Evolutionary conservation across 2,113 vertebrate genomes (phyloP).

Genomic region (Bombycilla garrulus): DNA sequence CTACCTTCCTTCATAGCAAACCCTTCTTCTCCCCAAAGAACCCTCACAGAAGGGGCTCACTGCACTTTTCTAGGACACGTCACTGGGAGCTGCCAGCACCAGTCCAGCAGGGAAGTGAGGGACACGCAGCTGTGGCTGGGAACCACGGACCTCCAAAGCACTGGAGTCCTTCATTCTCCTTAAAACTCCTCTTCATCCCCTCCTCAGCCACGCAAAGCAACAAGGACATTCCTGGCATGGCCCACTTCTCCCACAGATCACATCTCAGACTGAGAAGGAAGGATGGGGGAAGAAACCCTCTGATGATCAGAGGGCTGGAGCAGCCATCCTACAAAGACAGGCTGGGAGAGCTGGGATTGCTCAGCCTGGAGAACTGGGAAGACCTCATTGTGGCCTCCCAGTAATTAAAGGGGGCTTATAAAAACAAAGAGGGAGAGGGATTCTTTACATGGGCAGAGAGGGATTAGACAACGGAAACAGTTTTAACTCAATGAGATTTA

Average conservation of each 20-base stretch:
- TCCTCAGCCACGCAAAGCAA: background rate
- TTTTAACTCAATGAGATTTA: background rate
- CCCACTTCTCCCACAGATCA: background rate
- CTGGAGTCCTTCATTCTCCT: background rate
- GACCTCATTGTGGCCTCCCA: background rate
- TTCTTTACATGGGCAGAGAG: background rate
- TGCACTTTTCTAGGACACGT: background rate
- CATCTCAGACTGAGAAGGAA: background rate
- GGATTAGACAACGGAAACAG: background rate
- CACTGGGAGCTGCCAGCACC: background rate
- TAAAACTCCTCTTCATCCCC: background rate
- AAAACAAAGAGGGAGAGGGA: background rate
- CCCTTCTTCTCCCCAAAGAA: background rate
- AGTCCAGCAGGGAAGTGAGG: background rate
- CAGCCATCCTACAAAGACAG: background rate
- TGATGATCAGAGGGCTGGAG: background rate
- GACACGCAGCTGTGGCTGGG: rapidly evolving
- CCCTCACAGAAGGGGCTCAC: background rate
- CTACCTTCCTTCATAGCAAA: background rate
- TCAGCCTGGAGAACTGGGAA: background rate
- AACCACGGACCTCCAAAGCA: background rate
- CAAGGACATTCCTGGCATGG: background rate
- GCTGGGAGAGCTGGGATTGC: background rate
- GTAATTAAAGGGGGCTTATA: background rate
- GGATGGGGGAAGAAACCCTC: background rate